A percentile compares a stretch with the other conserved stretches of the same genome.
These are phyloP conservation scores for Sorex fumeus DNA, from an alignment of 2,113 vertebrate genomes.

Conservation along the genomic window DNA sequence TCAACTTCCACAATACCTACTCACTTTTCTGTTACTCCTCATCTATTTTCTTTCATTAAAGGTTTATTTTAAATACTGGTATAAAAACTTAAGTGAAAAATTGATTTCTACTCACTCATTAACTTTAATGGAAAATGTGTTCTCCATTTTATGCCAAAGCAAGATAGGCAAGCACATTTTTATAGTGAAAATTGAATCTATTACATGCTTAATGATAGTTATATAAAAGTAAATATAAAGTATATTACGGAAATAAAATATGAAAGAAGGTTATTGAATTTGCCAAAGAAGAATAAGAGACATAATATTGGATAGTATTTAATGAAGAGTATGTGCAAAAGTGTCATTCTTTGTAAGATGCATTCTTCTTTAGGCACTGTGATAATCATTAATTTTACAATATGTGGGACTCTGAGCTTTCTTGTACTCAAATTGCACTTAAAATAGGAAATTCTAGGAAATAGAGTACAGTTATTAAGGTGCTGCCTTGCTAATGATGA, in stretches of 20 bases:
- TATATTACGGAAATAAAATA: not conserved
- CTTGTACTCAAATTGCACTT: no score
- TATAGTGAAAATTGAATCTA: not conserved
- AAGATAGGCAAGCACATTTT: not conserved
- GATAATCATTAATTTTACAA: no score
- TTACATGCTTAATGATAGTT: no score
- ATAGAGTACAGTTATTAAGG: no score
- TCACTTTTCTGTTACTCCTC: no score
- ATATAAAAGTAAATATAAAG: no score
- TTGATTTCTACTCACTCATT: not conserved
- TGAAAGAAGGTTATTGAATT: not conserved
- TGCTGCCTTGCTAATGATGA: no score
- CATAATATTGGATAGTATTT: not conserved
- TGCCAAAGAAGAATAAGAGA: not conserved
- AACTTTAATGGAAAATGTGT: not conserved
- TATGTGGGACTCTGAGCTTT: no score
- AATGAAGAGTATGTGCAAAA: not conserved
- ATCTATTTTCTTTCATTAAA: no score
- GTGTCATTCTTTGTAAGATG: not conserved
- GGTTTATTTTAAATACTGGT: no score
- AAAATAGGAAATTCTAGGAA: no score
- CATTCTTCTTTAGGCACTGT: no score
- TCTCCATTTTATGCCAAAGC: not conserved
- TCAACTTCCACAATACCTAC: not conserved
- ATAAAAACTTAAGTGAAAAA: not conserved